Evolutionary conservation across 2,888 invertebrate species (phyloP), one percentile per base, ranked within the genome.

Genomic region (Leptopilina myrica): DNA sequence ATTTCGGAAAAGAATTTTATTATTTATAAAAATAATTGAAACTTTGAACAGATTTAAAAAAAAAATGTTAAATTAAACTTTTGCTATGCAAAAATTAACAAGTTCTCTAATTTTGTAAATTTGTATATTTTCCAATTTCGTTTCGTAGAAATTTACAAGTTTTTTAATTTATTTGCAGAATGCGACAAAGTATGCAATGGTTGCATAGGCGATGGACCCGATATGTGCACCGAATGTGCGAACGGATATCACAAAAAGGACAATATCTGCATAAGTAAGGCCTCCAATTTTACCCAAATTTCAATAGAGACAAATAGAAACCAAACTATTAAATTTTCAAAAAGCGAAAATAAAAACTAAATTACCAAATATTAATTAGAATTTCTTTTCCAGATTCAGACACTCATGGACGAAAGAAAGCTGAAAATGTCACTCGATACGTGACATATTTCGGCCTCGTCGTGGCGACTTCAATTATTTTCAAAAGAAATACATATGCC

Each of bases 141-240:
- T 20, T 49, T 76, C 69, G n/a, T 69, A 53, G 64, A 12, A 43
- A 9, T 75, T 67, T 12, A 49, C 62, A n/a, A 6, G 66, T 43
- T 20, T 53, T 46, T 1, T 5, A n/a, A 46, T 77, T 73, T 3
- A 12, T 73, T 64, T 64, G 75, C 59, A 69, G 56, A 64, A 64
- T 98, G 98, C 92, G 97, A 98, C 92, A 95, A 93, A 86, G 94
- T 98, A 0, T 98, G 98, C 89, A 92, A 94, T 69, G 95, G 96
- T 0, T 98, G 98, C 89, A 94, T 94, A 77, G 97, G 97, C 0
- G 97, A 97, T 91, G 98, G 98, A 0, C 97, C 98, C 0, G 98
- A 98, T 90, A 96, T 97, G 95, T 98, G 98, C 92, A 93, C 93
- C 49, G 93, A 94, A 88, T 98, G 98, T 93, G 95, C 96, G 0